A percentile compares a stretch with the other conserved stretches of the same genome.
Conservation (phyloP, 2,113 vertebrate genomes). For the Alosa alosa region DNA sequence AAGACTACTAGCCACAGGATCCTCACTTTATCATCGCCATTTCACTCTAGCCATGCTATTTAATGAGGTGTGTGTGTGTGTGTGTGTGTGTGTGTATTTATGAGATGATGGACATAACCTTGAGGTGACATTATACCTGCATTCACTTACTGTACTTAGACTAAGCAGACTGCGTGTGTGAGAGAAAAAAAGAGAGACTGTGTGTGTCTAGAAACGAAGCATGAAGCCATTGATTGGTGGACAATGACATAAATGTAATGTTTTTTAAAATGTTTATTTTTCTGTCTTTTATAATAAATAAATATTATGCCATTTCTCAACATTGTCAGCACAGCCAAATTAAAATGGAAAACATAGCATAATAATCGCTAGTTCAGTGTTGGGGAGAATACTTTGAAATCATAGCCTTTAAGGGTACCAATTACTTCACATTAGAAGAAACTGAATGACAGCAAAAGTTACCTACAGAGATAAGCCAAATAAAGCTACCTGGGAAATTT, state of each 20-base stretch:
- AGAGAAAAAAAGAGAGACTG: neutral
- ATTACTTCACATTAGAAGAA: no score
- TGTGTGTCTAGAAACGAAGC: neutral
- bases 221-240: slow-evolving; percentile 12
- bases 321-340: neutral
- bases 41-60: neutral
- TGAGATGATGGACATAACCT: neutral
- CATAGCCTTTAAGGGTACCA: no score
- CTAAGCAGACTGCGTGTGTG: neutral
- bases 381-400: no score
- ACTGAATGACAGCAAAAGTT: no score
- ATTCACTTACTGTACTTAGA: neutral
- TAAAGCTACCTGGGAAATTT: no score
- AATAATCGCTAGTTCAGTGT: neutral
- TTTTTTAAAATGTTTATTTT: neutral
- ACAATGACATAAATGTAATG: neutral
- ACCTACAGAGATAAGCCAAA: no score
- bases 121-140: neutral
- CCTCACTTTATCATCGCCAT: neutral
- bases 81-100: neutral
- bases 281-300: neutral
- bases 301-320: neutral
- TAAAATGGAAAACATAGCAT: neutral
- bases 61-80: neutral
- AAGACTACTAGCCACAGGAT: neutral